Base-by-base conservation (phyloP, 2,888 invertebrate genomes). In the Omphaloscelis lunosa region DNA sequence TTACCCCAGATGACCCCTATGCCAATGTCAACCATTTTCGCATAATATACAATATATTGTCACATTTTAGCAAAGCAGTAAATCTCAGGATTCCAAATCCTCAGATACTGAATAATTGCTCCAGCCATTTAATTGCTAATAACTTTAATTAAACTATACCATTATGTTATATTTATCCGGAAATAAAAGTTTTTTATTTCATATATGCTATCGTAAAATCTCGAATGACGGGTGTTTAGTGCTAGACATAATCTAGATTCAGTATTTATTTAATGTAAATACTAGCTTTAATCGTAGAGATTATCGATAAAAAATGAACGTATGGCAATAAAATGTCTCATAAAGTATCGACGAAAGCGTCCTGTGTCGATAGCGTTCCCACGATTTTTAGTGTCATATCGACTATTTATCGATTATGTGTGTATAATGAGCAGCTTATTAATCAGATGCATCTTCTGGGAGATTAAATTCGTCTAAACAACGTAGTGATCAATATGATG, bases 101-200 rank as follows among this genome's bases (percentile, higher is more conserved):
- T 72, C 6, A 53, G 48, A 77, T 59, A 62, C 80, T 80, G 74
- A 84, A 62, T 73, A 67, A 86, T 86, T 71, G 62, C 75, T 34
- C 5, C 15, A n/a, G 27, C 69, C 56, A 71, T 76, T 85, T 85
- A 75, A 86, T 86, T 68, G 72, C 82, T 68, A 63, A 79, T 84
- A 74, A 86, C 80, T 86, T 86, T 86, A 86, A 86, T 86, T 86
- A 86, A 82, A 82, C 72, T 77, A 65, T 65, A 29, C 34, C 67
- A 84, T 84, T 80, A 79, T 45, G 23, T 80, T 79, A 79, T 78
- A 81, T 80, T 83, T 78, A 84, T 77, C 74, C 68, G 80, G 77
- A 82, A 77, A 73, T 86, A 78, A 74, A 77, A 71, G 20, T 68
- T 80, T 79, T 72, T 41, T 74, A 63, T 83, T 80, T 76, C 62